Evolutionary conservation across 2,888 invertebrate genomes (phyloP).

Genomic region (Eledone cirrhosa): DNA sequence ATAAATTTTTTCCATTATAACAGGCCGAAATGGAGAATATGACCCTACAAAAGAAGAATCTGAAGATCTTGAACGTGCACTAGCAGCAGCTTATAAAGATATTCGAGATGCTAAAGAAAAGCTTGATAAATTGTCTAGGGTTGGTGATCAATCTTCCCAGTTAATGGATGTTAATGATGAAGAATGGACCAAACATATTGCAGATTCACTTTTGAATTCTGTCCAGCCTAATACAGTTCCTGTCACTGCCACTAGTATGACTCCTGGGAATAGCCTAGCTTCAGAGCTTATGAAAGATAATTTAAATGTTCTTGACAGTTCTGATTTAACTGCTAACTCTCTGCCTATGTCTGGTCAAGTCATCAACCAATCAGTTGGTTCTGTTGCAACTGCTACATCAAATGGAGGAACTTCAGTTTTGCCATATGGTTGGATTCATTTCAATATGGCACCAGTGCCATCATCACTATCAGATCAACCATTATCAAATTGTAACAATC

Average conservation of each 20-base stretch:
- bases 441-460: slow-evolving; percentile 5
- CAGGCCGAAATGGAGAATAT: slow-evolving; percentile 77
- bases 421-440: slow-evolving; percentile 13
- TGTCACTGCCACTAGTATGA: slow-evolving; percentile 16
- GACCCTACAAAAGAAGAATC: slow-evolving; percentile 80
- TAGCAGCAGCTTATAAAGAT: slow-evolving; percentile 77
- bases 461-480: background rate
- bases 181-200: slow-evolving; percentile 51
- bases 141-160: slow-evolving; percentile 32
- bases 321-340: slow-evolving; percentile 12
- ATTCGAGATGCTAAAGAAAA: slow-evolving; percentile 57
- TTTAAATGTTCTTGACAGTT: slow-evolving; percentile 10
- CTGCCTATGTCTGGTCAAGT: slow-evolving; percentile 23
- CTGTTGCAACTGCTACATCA: background rate
- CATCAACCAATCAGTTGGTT: background rate
- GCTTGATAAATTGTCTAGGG: slow-evolving; percentile 50
- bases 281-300: slow-evolving; percentile 15
- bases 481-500: slow-evolving; percentile 14
- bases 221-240: slow-evolving; percentile 10
- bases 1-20: slow-evolving; percentile 20
- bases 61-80: slow-evolving; percentile 85
- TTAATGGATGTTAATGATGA: slow-evolving; percentile 44
- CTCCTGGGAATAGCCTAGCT: slow-evolving; percentile 19
- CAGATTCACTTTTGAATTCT: slow-evolving; percentile 35
- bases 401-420: slow-evolving; percentile 9